Conservation (phyloP, 2,888 invertebrate species). For the Limnephilus auricula region DNA sequence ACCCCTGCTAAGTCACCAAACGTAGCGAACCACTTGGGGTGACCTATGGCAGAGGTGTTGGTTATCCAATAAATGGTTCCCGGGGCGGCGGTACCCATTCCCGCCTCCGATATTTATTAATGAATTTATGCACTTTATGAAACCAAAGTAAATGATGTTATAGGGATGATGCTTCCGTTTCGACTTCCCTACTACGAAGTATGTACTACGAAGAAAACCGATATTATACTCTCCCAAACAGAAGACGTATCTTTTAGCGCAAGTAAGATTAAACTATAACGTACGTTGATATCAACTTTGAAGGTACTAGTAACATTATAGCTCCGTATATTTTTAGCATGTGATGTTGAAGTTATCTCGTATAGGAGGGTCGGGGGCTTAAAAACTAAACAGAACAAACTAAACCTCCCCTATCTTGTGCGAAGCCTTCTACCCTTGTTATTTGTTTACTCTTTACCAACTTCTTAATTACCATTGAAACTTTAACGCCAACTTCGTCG, state of each 20-base stretch:
- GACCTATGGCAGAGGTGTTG: no score
- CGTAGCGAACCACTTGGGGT: no score
- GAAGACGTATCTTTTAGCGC: no score
- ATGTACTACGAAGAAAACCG: background rate
- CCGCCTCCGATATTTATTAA: no score
- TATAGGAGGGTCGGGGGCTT: background rate
- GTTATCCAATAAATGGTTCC: no score
- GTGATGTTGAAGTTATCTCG: background rate
- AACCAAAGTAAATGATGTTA: background rate
- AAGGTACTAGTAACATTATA: background rate
- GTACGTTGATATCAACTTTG: background rate
- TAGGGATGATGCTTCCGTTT: no score
- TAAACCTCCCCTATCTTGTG: background rate
- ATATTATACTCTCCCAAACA: background rate
- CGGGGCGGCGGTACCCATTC: no score
- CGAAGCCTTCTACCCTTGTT: constrained; percentile 15
- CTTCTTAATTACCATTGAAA: constrained; percentile 32
- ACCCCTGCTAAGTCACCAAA: no score
- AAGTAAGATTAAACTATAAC: background rate
- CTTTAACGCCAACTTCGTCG: background rate
- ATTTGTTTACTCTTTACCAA: constrained; percentile 8
- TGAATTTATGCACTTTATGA: background rate
- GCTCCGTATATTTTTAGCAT: background rate
- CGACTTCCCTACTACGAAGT: background rate
- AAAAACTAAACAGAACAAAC: background rate